Percentiles rank a stretch among this genome's conserved stretches.
Conservation (phyloP, 2,888 invertebrate genomes). For the Drosophila emarginata region DNA sequence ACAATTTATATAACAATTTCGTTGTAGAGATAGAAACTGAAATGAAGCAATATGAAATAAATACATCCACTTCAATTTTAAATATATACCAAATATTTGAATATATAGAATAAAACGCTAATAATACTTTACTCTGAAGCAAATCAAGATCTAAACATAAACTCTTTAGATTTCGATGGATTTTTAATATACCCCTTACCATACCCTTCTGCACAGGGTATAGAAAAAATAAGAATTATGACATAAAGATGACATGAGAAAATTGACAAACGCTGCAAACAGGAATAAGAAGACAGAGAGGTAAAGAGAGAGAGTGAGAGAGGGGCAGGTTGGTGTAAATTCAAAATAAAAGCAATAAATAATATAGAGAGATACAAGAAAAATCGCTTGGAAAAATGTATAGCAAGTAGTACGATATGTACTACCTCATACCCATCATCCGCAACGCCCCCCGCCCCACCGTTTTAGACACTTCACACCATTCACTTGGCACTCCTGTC, state of each 20-base stretch:
- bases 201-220: neutral
- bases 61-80: too few species aligned
- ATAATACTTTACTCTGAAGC: too few species aligned
- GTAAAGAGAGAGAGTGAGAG: neutral
- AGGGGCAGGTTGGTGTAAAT: neutral
- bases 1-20: too few species aligned
- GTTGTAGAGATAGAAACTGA: too few species aligned
- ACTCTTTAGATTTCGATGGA: too few species aligned
- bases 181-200: too few species aligned
- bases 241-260: constrained; percentile 44
- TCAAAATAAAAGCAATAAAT: constrained; percentile 56
- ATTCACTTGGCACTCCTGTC: constrained; percentile 30
- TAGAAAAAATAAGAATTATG: constrained; percentile 14
- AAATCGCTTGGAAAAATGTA: constrained; percentile 8
- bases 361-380: constrained; percentile 23
- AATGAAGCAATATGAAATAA: too few species aligned
- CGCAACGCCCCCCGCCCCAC: neutral
- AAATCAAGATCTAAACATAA: too few species aligned
- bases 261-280: neutral
- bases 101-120: too few species aligned
- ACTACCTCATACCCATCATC: neutral
- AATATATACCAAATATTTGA: too few species aligned
- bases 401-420: constrained; percentile 1
- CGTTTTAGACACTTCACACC: neutral
- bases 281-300: too few species aligned